These are phyloP conservation scores for Noctua fimbriata DNA, from an alignment of 2,888 invertebrate genomes.

Conservation along the genomic window DNA sequence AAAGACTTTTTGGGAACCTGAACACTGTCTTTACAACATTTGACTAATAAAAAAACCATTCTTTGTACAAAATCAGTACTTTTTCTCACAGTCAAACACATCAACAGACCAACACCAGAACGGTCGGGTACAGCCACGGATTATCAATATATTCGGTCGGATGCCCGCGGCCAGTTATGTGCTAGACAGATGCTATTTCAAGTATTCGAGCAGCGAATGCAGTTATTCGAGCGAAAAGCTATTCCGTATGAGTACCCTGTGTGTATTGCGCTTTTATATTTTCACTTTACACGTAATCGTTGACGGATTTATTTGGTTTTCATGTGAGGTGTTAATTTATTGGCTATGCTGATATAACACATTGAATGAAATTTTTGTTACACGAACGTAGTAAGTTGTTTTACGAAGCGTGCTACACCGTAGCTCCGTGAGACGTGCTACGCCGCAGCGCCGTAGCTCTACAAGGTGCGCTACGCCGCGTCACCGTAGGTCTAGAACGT, in stretches of 20 bases:
- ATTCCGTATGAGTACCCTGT: constrained; percentile 59
- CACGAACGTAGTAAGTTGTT: constrained; percentile 2
- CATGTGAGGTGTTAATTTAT: constrained; percentile 12
- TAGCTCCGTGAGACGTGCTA: neutral
- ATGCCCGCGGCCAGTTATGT: constrained; percentile 77
- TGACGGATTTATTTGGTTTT: constrained; percentile 25
- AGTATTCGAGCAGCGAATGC: constrained; percentile 75
- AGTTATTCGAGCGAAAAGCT: constrained; percentile 76
- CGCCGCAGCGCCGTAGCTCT: constrained; percentile 5
- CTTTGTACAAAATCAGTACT: neutral
- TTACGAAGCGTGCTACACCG: neutral
- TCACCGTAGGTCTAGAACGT: neutral
- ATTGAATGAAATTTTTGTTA: neutral
- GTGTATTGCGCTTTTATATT: constrained; percentile 63
- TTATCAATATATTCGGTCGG: constrained; percentile 82
- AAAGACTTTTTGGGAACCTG: neutral
- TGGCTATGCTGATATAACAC: neutral
- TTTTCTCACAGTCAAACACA: neutral
- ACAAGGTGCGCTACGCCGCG: constrained; percentile 2
- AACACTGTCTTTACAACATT: neutral
- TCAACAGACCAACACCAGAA: constrained; percentile 16
- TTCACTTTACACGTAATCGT: constrained; percentile 49
- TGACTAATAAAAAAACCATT: neutral
- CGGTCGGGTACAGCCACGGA: constrained; percentile 51
- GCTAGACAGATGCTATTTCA: constrained; percentile 80